These are phyloP conservation scores for Drosophila algonquin DNA, from an alignment of 2,888 invertebrate genomes.

Conservation along the genomic window DNA sequence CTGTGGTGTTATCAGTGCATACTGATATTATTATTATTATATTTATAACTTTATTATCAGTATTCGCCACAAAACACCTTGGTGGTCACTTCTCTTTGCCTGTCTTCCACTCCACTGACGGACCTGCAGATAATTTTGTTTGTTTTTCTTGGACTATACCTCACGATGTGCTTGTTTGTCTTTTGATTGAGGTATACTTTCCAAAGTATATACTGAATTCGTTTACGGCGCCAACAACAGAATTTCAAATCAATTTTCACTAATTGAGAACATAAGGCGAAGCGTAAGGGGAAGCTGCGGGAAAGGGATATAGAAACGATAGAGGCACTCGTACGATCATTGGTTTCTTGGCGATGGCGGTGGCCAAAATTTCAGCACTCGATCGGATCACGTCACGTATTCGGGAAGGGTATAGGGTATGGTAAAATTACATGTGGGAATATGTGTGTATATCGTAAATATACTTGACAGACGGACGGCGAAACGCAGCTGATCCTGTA, in stretches of 20 bases:
- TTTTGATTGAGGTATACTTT: constrained; percentile 10
- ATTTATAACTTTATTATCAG: too few relatives aligned
- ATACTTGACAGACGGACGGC: background rate
- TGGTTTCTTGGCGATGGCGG: background rate
- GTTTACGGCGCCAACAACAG: constrained; percentile 78
- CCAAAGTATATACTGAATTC: too few relatives aligned
- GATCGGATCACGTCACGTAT: constrained; percentile 41
- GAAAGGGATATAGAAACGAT: constrained; percentile 8
- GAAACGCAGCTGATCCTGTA: background rate
- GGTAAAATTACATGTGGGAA: too few relatives aligned
- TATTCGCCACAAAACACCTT: background rate
- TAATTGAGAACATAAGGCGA: constrained; percentile 65
- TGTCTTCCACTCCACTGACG: background rate
- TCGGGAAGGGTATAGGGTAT: background rate
- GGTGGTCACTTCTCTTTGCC: background rate
- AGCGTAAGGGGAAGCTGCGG: constrained; percentile 50
- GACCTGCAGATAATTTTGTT: background rate
- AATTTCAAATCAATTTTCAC: constrained; percentile 49
- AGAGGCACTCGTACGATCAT: too few relatives aligned
- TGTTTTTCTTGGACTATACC: background rate
- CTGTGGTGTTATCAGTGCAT: too few relatives aligned
- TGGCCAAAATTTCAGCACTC: constrained; percentile 48
- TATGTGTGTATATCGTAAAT: too few relatives aligned
- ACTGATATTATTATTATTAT: too few relatives aligned
- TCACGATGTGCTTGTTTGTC: background rate